Conservation (phyloP, 2,113 vertebrate genomes). For the Conger conger region DNA sequence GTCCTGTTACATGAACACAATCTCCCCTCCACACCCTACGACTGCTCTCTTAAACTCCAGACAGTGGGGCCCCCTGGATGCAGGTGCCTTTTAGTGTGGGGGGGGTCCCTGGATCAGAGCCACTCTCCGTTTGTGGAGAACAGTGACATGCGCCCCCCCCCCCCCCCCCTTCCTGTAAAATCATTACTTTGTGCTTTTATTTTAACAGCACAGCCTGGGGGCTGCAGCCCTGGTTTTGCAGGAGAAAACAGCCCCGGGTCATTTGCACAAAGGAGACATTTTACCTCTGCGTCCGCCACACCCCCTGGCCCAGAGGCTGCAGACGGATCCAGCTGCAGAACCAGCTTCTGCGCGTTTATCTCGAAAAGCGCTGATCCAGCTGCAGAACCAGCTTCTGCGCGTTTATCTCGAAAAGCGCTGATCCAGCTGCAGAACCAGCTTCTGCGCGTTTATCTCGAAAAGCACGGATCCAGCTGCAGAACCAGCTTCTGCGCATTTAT, state of each 20-base stretch:
- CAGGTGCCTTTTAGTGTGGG: no score
- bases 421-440: no score
- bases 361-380: not conserved
- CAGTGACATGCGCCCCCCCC: no score
- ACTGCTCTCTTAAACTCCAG: no score
- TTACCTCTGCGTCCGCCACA: not conserved
- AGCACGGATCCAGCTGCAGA: no score
- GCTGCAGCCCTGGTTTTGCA: not conserved
- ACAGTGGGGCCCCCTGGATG: no score
- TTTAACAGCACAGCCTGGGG: not conserved
- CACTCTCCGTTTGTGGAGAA: no score
- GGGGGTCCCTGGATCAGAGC: no score
- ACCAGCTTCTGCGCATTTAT: not conserved
- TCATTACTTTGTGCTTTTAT: not conserved
- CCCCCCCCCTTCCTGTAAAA: not conserved
- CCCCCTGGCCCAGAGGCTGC: not conserved
- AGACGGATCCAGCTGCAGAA: not conserved
- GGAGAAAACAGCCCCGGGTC: not conserved
- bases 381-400: not conserved
- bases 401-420: not conserved
- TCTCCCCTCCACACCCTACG: no score
- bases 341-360: not conserved
- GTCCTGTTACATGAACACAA: no score
- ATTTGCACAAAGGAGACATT: not conserved
- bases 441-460: not conserved